Percentiles rank a stretch among this genome's conserved stretches.
Evolutionary conservation across 2,888 invertebrate genomes (phyloP).

Genomic region (Gastrophysa polygoni): DNA sequence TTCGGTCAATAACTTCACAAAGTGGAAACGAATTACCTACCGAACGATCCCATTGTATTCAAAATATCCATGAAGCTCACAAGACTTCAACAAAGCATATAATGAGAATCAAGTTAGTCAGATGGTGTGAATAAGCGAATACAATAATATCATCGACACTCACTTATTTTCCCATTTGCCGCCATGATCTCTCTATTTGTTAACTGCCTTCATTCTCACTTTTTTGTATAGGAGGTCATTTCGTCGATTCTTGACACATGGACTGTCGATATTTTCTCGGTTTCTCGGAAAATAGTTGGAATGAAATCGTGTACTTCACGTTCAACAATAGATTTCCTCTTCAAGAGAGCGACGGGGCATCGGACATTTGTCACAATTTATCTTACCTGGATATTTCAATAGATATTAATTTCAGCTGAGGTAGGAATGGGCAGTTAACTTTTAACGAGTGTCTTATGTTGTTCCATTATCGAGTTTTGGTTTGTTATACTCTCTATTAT

Average conservation of each 20-base stretch:
- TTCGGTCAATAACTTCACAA: too few species aligned
- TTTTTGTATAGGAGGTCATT: slow-evolving; percentile 48
- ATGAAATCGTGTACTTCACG: slow-evolving; percentile 47
- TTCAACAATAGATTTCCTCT: slow-evolving; percentile 45
- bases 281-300: slow-evolving; percentile 46
- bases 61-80: slow-evolving; percentile 45
- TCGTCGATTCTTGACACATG: slow-evolving; percentile 31
- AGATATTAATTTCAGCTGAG: slow-evolving; percentile 34
- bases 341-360: slow-evolving; percentile 39
- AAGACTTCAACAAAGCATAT: slow-evolving; percentile 39
- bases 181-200: slow-evolving; percentile 35
- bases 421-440: slow-evolving; percentile 27
- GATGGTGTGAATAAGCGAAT: slow-evolving; percentile 40
- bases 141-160: slow-evolving; percentile 43
- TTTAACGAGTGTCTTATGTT: slow-evolving; percentile 33
- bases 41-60: slow-evolving; percentile 36
- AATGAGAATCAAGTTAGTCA: slow-evolving; percentile 45
- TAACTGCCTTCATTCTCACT: slow-evolving; percentile 46
- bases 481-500: slow-evolving; percentile 4
- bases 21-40: too few species aligned
- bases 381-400: slow-evolving; percentile 50
- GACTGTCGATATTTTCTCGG: slow-evolving; percentile 39
- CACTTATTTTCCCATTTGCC: slow-evolving; percentile 53
- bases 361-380: slow-evolving; percentile 52
- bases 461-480: slow-evolving; percentile 29